Base-by-base conservation (phyloP, 1,140 invertebrate genomes). In the Euura lappo region DNA sequence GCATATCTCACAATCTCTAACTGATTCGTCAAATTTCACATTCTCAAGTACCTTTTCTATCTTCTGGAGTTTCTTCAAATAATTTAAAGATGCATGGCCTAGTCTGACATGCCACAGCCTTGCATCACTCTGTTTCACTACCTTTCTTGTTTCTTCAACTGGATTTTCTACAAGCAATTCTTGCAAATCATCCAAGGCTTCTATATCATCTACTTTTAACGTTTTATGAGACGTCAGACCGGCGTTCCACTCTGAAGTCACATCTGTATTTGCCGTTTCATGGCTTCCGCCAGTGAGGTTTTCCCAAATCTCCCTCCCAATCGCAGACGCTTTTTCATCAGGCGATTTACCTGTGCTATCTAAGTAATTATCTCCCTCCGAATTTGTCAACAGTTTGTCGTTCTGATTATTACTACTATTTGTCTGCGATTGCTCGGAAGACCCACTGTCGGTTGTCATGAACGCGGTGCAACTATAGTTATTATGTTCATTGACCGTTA, bases 231-330 rank as follows among this genome's bases (percentile, higher is more conserved):
- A 65, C 47, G 43, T 72, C 42, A 71, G 65, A 45, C 47, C 64
- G 10, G 68, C 28, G 65, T 75, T 65, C 46, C 65, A 73, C 5
- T 66, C 60, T 44, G 11, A 4, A 46, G 60, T n/a, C 45, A 44
- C 74, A 8, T 74, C 13, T 64, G 43, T 67, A 45, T 43, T 68
- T 70, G 69, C 45, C 3, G 28, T 2, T 67, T 72, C 13, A 72
- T 66, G n/a, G n/a, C 66, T 71, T 65, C 43, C 28, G 46, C 64
- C 70, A 13, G 70, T 72, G 67, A 74, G 71, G 46, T 75, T 45
- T 70, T 71, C 64, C 28, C 10, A 66, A 43, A 71, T 74, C 75
- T 78, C 75, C 73, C 77, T 78, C 77, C 77, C 75, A 78, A 78
- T 76, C 68, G 42, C 73, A 76, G 77, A 73, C 47, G 47, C 47